phyloP scores from a whole-genome alignment of 2,113 vertebrate species.

The Pteruthius melanotis region DNA sequence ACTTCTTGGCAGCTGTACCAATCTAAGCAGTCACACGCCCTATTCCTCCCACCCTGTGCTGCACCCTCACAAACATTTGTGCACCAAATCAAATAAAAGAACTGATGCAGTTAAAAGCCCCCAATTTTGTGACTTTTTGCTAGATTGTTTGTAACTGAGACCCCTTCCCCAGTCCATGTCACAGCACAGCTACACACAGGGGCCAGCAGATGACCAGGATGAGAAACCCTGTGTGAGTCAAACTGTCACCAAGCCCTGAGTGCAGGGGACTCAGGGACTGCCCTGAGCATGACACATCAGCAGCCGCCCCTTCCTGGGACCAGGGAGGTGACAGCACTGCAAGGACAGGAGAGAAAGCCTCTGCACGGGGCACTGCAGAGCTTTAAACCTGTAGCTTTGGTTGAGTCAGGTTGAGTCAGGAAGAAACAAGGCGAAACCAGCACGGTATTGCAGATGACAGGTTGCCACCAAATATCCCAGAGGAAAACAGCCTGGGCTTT shows the following conservation, averaged over 20 bases:
- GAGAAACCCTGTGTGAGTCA: not conserved
- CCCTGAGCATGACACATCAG: not conserved
- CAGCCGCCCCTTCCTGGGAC: fast-evolving
- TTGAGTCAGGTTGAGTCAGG: not conserved
- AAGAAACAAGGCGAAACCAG: not conserved
- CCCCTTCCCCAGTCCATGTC: not conserved
- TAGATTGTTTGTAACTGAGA: not conserved
- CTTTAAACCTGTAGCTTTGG: not conserved
- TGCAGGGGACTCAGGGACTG: fast-evolving
- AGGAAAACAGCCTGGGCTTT: not conserved
- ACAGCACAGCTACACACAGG: not conserved
- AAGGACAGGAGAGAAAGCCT: not conserved
- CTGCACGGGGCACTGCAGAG: not conserved
- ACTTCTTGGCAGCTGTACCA: not conserved
- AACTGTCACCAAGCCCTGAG: not conserved
- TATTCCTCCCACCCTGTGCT: not conserved
- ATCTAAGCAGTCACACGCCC: not conserved
- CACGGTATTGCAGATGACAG: not conserved
- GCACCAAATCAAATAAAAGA: not conserved
- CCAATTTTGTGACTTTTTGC: not conserved
- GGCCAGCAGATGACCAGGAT: not conserved
- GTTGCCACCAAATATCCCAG: not conserved
- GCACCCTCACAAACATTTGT: not conserved
- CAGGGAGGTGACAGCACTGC: not conserved
- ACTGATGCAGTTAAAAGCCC: not conserved